A percentile compares a stretch with the other conserved stretches of the same genome.
These are phyloP conservation scores for Coenobita brevimanus DNA, from an alignment of 1,140 invertebrate genomes.

Conservation along the genomic window DNA sequence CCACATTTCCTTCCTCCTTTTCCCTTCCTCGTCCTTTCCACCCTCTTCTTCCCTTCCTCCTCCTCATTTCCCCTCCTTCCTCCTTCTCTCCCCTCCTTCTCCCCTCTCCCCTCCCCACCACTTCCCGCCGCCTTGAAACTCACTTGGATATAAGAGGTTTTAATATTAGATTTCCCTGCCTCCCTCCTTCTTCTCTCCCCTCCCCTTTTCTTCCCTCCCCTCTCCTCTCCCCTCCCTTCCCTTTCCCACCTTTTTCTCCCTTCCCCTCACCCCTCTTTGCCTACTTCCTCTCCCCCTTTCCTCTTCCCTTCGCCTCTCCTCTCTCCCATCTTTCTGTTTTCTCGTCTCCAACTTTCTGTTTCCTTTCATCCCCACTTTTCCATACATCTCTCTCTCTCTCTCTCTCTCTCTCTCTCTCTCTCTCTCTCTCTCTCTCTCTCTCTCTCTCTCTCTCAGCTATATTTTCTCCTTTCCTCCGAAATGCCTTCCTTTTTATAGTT, in stretches of 20 bases:
- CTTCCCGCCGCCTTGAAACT: not conserved
- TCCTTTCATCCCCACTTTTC: not conserved
- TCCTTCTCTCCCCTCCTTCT: too few relatives aligned
- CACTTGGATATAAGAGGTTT: too few relatives aligned
- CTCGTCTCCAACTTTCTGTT: not conserved
- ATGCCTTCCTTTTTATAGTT: not conserved
- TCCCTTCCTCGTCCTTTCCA: not conserved
- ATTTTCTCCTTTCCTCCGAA: not conserved
- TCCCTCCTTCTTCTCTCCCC: too few relatives aligned
- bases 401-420: not conserved
- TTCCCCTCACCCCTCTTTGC: too few relatives aligned
- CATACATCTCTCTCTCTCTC: not conserved
- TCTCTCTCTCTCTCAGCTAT: too few relatives aligned
- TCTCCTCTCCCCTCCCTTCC: not conserved
- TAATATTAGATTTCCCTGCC: too few relatives aligned
- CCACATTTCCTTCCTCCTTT: not conserved
- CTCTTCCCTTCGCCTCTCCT: not conserved
- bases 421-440: slow-evolving; percentile 21
- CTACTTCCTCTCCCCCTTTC: too few relatives aligned
- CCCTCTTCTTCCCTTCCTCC: not conserved
- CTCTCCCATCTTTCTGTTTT: not conserved
- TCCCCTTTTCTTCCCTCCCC: not conserved
- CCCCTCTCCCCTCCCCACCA: too few relatives aligned
- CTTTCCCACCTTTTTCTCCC: not conserved
- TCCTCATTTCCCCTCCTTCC: not conserved